Evolutionary conservation across 2,113 vertebrate genomes (phyloP), one percentile per base, ranked within the genome.

Genomic region (Hepsetus odoe): DNA sequence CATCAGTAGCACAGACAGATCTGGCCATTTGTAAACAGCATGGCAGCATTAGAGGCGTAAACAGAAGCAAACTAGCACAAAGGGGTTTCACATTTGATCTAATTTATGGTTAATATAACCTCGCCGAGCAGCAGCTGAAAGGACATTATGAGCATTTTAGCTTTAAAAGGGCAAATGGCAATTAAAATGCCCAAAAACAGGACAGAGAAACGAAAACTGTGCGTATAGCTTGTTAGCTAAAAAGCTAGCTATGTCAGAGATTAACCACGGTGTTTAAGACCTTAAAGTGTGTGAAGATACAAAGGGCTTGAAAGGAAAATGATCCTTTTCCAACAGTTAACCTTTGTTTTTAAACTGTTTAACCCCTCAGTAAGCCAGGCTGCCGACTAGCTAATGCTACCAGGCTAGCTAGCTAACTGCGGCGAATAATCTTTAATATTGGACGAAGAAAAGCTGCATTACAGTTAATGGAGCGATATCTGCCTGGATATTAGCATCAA

Each of bases 361-460:
- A n/a, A 44, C 13, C 13, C 13, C 42, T 44, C 42, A 44, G 1
- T 14, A 14, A 14, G 13, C 42, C 42, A 44, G 7, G 13, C 42
- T 2, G 11, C 42, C n/a, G 20, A 51, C 20, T 18, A n/a, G 18
- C 20, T 20, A 2, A 51, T 3, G 16, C 6, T 6, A 51, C 18
- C 51, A 4, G 5, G 46, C n/a, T 49, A 49, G 67, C 1, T 6
- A 62, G 61, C 59, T 80, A 83, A 80, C 81, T 11, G 24, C 1
- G 10, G 74, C 81, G 77, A 51, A 46, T 75, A 84, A 76, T 72
- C n/a, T n/a, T n/a, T n/a, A n/a, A n/a, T 22, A n/a, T 70, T 3
- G 0, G 14, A 5, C n/a, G 11, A 49, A 49, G 5, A 49, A 1
- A n/a, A 1, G 5, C 18, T 9, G 13, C 6, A 20, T n/a, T n/a